Evolutionary conservation across 2,113 vertebrate genomes (phyloP), one percentile per base, ranked within the genome.

Genomic region (Aptenodytes forsteri): DNA sequence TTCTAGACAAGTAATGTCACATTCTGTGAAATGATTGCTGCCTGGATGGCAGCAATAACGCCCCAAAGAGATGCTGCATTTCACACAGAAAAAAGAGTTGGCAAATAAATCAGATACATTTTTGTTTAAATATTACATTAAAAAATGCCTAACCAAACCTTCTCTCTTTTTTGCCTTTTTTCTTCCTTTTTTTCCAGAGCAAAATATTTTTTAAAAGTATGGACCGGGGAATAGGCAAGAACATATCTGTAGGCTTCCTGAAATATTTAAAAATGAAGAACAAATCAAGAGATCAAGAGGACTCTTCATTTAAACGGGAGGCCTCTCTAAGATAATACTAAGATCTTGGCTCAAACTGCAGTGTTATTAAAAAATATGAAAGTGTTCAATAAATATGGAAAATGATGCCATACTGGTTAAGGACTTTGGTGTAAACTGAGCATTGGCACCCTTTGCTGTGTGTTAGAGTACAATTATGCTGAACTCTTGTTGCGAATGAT

Each of bases 1-100:
- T 94, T 89, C n/a, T 75, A 82, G 94, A 91, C 44, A 75, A 97
- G 26, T 58, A 71, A 76, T 73, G 59, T 75, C 90, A 86, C 30
- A 64, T 83, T 75, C 54, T 83, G 34, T 59, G 72, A 91, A 96
- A 93, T 65, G 23, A 88, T 66, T 84, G 42, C 20, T 62, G 47
- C 36, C 34, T 66, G 22, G 18, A 67, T 95, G 66, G 42, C 69
- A 95, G 19, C 26, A 85, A 71, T 58, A 97, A 69, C 3, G 23
- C 36, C 61, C 49, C 25, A 84, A 90, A 95, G 82, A 88, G 17
- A 34, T 66, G 9, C 6, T 85, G 12, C 3, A 38, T 49, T 84
- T 61, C 62, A 94, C 13, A 42, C 6, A 66, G 56, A 38, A 80
- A 80, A 88, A 78, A 62, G 17, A 89, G 5, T 5, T 55, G 23